phyloP scores from a whole-genome alignment of 2,797 vertebrate genomes.

The Tapirus indicus region DNA sequence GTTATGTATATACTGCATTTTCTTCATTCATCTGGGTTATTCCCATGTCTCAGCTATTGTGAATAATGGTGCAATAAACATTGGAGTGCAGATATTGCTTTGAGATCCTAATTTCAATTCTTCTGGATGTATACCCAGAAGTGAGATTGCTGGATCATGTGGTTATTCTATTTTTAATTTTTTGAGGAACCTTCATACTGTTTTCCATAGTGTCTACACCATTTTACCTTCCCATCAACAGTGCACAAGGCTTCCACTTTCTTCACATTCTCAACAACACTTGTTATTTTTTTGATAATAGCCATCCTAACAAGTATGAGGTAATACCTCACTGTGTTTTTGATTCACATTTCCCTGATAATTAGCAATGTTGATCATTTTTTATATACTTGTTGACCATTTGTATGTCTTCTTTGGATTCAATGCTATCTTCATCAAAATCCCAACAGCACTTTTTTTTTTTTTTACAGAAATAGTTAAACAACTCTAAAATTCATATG shows the following conservation, averaged over 20 bases:
- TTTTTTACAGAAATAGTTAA: background rate
- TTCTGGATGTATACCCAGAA: background rate
- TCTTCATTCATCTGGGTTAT: background rate
- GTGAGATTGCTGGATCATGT: background rate
- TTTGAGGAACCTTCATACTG: background rate
- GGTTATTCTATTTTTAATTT: background rate
- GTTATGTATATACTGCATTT: background rate
- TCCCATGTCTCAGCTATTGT: background rate
- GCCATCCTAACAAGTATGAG: background rate
- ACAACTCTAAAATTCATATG: background rate
- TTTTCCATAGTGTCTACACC: background rate
- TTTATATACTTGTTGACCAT: background rate
- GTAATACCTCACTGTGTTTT: background rate
- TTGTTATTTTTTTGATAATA: background rate
- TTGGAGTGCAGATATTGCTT: background rate
- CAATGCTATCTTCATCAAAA: background rate
- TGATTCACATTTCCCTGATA: background rate
- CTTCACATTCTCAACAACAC: background rate
- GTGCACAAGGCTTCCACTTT: background rate
- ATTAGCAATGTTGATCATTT: background rate
- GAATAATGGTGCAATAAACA: background rate
- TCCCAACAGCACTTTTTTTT: background rate
- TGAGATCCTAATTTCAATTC: background rate
- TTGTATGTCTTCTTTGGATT: background rate
- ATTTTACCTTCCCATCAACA: background rate